Evolutionary conservation across 2,888 invertebrate genomes (phyloP).

Genomic region (Antheraea yamamai): DNA sequence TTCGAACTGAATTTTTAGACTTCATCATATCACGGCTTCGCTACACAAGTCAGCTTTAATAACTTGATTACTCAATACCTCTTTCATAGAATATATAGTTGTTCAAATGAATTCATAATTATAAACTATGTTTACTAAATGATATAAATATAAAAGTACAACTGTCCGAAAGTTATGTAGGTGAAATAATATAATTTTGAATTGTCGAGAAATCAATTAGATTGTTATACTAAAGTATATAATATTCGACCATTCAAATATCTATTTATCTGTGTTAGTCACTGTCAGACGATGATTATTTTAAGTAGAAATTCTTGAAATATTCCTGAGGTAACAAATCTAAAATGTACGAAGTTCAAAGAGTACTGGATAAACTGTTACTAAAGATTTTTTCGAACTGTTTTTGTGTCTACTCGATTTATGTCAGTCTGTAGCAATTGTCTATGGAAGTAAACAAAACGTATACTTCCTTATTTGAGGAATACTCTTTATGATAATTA

Average conservation of each 20-base stretch:
- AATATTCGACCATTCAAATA: background rate
- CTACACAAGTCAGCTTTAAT: conserved; percentile 27
- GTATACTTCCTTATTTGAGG: background rate
- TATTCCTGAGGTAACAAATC: too few species aligned
- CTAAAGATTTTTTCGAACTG: background rate
- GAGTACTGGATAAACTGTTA: too few species aligned
- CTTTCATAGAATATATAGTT: background rate
- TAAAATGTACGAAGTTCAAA: too few species aligned
- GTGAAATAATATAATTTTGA: background rate
- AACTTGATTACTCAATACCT: conserved; percentile 13
- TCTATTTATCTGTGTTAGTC: background rate
- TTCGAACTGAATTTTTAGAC: background rate
- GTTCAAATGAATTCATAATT: background rate
- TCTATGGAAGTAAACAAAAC: background rate
- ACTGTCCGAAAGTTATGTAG: too few species aligned
- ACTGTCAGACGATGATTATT: too few species aligned
- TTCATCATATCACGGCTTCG: conserved; percentile 33
- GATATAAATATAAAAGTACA: too few species aligned
- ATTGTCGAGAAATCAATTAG: background rate
- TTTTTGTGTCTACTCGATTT: background rate
- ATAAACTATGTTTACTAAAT: background rate
- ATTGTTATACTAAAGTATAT: too few species aligned
- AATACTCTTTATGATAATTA: background rate
- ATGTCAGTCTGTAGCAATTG: background rate
- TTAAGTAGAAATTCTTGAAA: too few species aligned